phyloP scores from a whole-genome alignment of 2,113 vertebrate genomes.

The Seriola quinqueradiata region DNA sequence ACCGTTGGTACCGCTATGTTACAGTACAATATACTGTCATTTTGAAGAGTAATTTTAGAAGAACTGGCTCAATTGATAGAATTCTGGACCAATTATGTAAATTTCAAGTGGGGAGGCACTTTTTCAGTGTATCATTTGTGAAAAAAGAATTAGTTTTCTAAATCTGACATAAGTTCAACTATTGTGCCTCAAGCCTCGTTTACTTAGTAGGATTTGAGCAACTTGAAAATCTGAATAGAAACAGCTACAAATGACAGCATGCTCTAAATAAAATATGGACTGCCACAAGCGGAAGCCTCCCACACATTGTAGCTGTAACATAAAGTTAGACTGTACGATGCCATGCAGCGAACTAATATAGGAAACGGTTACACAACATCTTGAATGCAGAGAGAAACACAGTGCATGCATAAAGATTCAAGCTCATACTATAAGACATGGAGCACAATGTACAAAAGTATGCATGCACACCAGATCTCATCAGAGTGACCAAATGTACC shows the following conservation, averaged over 20 bases:
- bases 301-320: conserved; percentile 17
- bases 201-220: conserved; percentile 16
- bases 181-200: neutral
- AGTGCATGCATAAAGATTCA: conserved; percentile 49
- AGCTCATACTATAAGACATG: conserved; percentile 23
- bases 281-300: conserved; percentile 23
- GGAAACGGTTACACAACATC: conserved; percentile 34
- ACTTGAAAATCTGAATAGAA: conserved; percentile 10
- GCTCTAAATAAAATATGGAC: conserved; percentile 21
- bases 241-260: conserved; percentile 26
- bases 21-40: neutral
- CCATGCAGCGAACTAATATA: conserved; percentile 23
- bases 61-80: neutral
- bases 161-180: conserved; percentile 12
- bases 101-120: conserved; percentile 61
- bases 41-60: conserved; percentile 8
- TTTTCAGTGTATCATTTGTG: conserved; percentile 41
- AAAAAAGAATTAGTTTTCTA: neutral
- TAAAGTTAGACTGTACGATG: conserved; percentile 4
- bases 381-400: conserved; percentile 48
- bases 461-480: conserved; percentile 47
- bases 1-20: neutral
- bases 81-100: conserved; percentile 16
- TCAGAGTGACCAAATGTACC: conserved; percentile 47
- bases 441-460: conserved; percentile 37